These are phyloP conservation scores for Heliothis virescens DNA, from an alignment of 1,140 invertebrate genomes.

Conservation along the genomic window DNA sequence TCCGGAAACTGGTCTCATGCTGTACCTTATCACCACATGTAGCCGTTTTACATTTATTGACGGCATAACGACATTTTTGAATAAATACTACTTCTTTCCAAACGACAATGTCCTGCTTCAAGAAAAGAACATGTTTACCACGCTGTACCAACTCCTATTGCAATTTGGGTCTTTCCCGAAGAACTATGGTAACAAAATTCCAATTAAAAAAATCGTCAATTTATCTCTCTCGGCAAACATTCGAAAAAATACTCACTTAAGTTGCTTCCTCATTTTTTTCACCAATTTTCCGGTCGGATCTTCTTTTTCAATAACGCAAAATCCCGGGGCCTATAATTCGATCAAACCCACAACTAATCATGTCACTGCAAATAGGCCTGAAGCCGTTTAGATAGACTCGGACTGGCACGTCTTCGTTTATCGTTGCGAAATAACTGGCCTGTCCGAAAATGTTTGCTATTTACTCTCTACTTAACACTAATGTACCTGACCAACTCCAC, in stretches of 20 bases:
- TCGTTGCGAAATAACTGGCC: constrained; percentile 9
- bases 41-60: constrained; percentile 62
- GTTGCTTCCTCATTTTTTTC: background rate
- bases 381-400: constrained; percentile 25
- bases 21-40: constrained; percentile 42
- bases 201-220: background rate
- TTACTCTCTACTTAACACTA: constrained; percentile 14
- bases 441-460: constrained; percentile 18
- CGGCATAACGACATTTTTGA: constrained; percentile 17
- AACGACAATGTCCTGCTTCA: too few species aligned
- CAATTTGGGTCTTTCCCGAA: background rate
- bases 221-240: background rate
- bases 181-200: background rate
- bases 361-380: constrained; percentile 8
- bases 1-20: constrained; percentile 50
- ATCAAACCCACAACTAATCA: constrained; percentile 28
- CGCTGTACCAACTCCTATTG: background rate
- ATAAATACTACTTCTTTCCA: constrained; percentile 10
- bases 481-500: background rate
- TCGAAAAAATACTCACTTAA: background rate
- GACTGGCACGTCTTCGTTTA: constrained; percentile 12
- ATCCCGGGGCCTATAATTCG: constrained; percentile 21
- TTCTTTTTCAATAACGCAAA: constrained; percentile 27
- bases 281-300: constrained; percentile 14
- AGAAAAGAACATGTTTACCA: too few species aligned